Evolutionary conservation across 2,888 invertebrate genomes (phyloP), one percentile per base, ranked within the genome.

Genomic region (Tipula helvola): DNA sequence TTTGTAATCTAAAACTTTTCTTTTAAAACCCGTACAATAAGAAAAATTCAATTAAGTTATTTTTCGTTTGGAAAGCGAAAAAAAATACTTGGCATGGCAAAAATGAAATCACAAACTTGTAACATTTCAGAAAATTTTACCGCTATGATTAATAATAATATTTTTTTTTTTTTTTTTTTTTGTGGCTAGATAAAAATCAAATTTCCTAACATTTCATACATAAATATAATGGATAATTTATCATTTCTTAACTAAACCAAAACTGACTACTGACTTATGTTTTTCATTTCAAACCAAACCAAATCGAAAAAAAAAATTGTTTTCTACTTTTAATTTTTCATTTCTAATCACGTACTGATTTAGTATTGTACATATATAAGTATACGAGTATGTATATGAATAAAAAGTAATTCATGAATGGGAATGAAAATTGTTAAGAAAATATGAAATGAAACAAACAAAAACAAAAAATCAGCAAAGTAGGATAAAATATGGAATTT

Each of bases 211-310:
- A 71, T 71, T 57, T 57, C 57, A 28, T 71, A 71, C 28, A 71
- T 71, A 71, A 71, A 71, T 3, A 71, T 71, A 71, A 71, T 71
- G 71, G 71, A 71, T 71, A 71, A 71, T 71, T 71, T 71, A 71
- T 71, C 71, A 71, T 71, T 57, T 71, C 71, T 52, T 28, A 71
- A 71, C 71, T 28, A 71, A 71, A 71, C 71, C 71, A 71, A 71
- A 71, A 71, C 71, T 71, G 71, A 71, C 71, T 71, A 71, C 71
- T 71, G 71, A 71, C 71, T 71, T 71, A 71, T 71, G 71, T 71
- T 28, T 71, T 71, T 71, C 71, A 71, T 71, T 71, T 71, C 71
- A 10, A 71, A 28, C 71, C 52, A 57, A 71, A 28, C 71, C 16
- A 57, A 57, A 57, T 5, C n/a, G 16, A 57, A 16, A 57, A 57